Evolutionary conservation across 2,888 invertebrate species (phyloP).

Genomic region (Escarpia spicata): DNA sequence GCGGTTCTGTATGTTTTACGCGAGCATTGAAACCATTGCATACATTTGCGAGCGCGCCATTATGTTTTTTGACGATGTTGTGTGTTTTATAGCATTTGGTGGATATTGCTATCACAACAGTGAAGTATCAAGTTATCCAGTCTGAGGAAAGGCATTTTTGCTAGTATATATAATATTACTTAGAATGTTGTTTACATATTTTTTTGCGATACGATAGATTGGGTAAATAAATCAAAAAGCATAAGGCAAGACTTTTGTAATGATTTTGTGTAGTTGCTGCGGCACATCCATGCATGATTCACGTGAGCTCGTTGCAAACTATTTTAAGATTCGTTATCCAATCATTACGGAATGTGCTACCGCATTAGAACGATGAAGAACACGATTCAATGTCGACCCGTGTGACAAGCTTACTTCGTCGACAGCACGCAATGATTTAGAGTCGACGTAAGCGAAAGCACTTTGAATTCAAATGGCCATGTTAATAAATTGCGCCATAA

Average conservation of each 20-base stretch:
- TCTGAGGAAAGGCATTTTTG: no score
- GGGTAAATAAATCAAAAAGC: neutral
- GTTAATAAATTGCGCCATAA: constrained; percentile 13
- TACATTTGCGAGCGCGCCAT: no score
- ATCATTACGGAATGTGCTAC: neutral
- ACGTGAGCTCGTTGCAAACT: neutral
- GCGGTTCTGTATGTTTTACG: no score
- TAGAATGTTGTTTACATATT: no score
- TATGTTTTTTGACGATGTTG: no score
- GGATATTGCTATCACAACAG: no score
- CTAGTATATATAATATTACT: no score
- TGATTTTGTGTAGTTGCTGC: neutral
- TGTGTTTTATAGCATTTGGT: no score
- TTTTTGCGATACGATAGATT: neutral
- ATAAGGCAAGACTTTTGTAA: neutral
- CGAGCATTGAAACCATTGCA: no score
- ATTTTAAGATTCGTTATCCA: neutral
- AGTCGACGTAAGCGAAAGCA: neutral
- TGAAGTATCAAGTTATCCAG: no score
- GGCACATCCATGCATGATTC: neutral
- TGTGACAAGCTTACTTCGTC: neutral
- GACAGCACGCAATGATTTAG: neutral
- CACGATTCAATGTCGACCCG: neutral
- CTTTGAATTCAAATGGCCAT: neutral
- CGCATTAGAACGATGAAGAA: neutral